Evolutionary conservation across 2,888 invertebrate genomes (phyloP), one percentile per base, ranked within the genome.

Genomic region (Lasioglossum villosulum): DNA sequence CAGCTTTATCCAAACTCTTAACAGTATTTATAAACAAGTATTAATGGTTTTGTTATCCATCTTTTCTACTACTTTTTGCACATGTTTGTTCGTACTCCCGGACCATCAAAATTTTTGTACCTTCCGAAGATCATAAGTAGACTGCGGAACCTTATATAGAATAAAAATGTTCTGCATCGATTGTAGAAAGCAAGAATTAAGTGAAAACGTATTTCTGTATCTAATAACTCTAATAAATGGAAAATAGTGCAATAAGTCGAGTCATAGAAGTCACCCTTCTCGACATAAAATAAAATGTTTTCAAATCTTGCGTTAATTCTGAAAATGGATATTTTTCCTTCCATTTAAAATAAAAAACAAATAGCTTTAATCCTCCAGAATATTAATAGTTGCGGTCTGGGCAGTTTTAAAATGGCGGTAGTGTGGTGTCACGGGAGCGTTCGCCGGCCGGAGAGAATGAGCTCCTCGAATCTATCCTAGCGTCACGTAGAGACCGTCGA

Each of bases 401-500:
- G 63, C 30, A 19, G 30, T 63, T 34, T 34, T 16, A 63, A 37
- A 68, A 68, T 12, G 37, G 12, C 1, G 34, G 16, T 37, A 52
- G 14, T n/a, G 23, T 4, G 19, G n/a, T n/a, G n/a, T n/a, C n/a
- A 8, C 48, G 37, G 56, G n/a, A 19, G 27, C 14, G 27, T 30
- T 19, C 23, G 14, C 4, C 42, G 42, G 23, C 75, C 71, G 39
- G 0, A 27, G 30, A 27, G 19, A 63, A 59, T 52, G n/a, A n/a
- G n/a, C 56, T 48, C 19, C 75, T 63, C 42, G 72, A 75, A 82
- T 86, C 75, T 82, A 75, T 75, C 39, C 75, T 45, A 10, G 8
- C 34, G 70, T 86, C 86, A 86, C 86, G 86, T 83, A 80, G 78
- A 72, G 71, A 42, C 73, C 70, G 86, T 70, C 82, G 83, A 83